Conservation (phyloP, 2,113 vertebrate species). For the Heterotis niloticus region DNA sequence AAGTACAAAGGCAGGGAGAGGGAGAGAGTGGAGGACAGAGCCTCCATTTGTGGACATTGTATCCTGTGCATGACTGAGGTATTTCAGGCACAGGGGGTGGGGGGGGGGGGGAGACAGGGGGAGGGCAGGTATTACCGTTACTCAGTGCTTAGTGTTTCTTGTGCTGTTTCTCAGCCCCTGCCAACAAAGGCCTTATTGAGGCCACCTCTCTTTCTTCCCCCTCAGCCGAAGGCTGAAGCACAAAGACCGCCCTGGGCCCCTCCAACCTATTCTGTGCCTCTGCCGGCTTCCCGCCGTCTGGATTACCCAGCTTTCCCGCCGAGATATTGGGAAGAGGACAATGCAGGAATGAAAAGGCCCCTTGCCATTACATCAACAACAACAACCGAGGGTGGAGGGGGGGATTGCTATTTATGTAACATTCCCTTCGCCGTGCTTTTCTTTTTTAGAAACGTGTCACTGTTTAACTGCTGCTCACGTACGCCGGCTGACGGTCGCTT, state of each 20-base stretch:
- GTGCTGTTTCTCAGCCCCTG: slow-evolving; percentile 53
- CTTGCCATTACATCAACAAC: slow-evolving; percentile 8
- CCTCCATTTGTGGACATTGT: slow-evolving; percentile 38
- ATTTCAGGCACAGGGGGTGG: slow-evolving; percentile 39
- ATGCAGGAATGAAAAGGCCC: slow-evolving; percentile 12
- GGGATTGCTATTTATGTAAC: not conserved
- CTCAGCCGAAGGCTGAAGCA: slow-evolving; percentile 54
- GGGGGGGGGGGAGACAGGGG: slow-evolving; percentile 42
- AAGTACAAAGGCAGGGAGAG: slow-evolving; percentile 36
- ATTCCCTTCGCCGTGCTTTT: not conserved
- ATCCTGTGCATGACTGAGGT: slow-evolving; percentile 39
- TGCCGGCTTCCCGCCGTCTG: slow-evolving; percentile 27
- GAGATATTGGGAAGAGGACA: slow-evolving; percentile 56
- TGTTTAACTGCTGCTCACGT: not conserved
- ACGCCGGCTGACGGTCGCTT: not conserved
- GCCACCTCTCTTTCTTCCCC: slow-evolving; percentile 60
- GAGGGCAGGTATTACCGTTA: slow-evolving; percentile 73
- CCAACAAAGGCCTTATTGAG: slow-evolving; percentile 82
- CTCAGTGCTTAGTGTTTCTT: slow-evolving; percentile 51
- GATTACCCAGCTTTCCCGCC: slow-evolving; percentile 65
- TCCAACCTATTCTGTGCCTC: slow-evolving; percentile 54
- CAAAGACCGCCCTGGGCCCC: slow-evolving; percentile 66
- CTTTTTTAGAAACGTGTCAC: not conserved
- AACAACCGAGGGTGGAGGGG: not conserved
- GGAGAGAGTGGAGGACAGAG: slow-evolving; percentile 40